Evolutionary conservation across 1,140 invertebrate genomes (phyloP).

Genomic region (Drosophila athabasca): DNA sequence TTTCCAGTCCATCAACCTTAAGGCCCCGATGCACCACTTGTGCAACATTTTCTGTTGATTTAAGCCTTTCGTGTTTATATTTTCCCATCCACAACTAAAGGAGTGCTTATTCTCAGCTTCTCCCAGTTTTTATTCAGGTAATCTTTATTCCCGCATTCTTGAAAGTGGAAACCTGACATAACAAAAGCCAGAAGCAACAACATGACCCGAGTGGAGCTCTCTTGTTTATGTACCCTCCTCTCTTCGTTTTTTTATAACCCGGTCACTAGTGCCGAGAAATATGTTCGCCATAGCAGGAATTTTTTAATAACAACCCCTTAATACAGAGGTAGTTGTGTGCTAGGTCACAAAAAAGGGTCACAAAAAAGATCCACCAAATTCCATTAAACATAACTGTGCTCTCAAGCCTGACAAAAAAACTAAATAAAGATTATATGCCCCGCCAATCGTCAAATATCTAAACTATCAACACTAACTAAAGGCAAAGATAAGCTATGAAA

Average conservation of each 20-base stretch:
- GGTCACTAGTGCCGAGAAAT: slow-evolving; percentile 7
- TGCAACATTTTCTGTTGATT: slow-evolving; percentile 38
- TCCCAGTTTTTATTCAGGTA: slow-evolving; percentile 31
- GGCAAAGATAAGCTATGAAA: not conserved
- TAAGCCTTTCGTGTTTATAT: slow-evolving; percentile 45
- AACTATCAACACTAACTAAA: not conserved
- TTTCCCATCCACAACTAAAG: slow-evolving; percentile 33
- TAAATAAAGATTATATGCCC: too few species aligned
- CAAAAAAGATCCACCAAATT: too few species aligned
- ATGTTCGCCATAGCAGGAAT: slow-evolving; percentile 37
- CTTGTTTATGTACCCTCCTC: slow-evolving; percentile 26
- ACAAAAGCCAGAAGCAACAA: slow-evolving; percentile 16
- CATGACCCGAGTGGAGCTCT: not conserved
- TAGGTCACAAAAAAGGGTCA: not conserved
- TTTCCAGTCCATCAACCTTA: slow-evolving; percentile 20
- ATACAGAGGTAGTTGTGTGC: slow-evolving; percentile 38
- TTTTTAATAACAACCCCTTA: slow-evolving; percentile 56
- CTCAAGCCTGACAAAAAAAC: too few species aligned
- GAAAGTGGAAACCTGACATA: slow-evolving; percentile 43
- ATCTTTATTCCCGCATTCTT: slow-evolving; percentile 41
- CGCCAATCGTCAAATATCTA: not conserved
- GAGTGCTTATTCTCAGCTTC: slow-evolving; percentile 28
- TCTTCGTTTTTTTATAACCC: not conserved
- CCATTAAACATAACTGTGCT: too few species aligned
- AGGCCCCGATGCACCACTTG: too few species aligned